Conservation (phyloP, 2,797 vertebrate genomes). For the Acestrorhynchus altus region DNA sequence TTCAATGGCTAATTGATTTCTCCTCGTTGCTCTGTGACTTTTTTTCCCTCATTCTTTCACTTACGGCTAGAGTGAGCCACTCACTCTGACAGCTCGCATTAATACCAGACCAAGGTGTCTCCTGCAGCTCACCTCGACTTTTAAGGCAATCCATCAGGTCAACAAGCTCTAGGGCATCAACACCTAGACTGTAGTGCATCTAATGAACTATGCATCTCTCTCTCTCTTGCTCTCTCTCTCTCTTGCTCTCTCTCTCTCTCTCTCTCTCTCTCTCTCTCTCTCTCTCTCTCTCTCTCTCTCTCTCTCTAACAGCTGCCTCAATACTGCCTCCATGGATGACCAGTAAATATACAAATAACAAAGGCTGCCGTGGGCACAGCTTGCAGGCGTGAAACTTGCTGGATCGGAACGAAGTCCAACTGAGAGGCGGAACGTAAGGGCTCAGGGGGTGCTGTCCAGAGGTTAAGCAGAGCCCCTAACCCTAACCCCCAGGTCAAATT, state of each 20-base stretch:
- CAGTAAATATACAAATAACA: constrained; percentile 26
- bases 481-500: constrained; percentile 59
- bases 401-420: constrained; percentile 59
- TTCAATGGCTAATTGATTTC: constrained; percentile 78
- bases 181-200: constrained; percentile 29
- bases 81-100: constrained; percentile 31
- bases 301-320: constrained; percentile 41
- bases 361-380: constrained; percentile 49
- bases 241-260: background rate
- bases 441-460: constrained; percentile 53
- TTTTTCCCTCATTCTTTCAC: constrained; percentile 60
- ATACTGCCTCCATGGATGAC: background rate
- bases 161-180: background rate
- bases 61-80: constrained; percentile 59
- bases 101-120: constrained; percentile 44
- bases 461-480: constrained; percentile 53
- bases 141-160: constrained; percentile 46
- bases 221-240: background rate
- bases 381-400: constrained; percentile 52
- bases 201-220: constrained; percentile 36
- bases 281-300: constrained; percentile 10
- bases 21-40: constrained; percentile 66
- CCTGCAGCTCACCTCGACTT: constrained; percentile 50
- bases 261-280: constrained; percentile 11
- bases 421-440: constrained; percentile 37